phyloP scores from a whole-genome alignment of 2,113 vertebrate genomes.

The Thalassoma bifasciatum region DNA sequence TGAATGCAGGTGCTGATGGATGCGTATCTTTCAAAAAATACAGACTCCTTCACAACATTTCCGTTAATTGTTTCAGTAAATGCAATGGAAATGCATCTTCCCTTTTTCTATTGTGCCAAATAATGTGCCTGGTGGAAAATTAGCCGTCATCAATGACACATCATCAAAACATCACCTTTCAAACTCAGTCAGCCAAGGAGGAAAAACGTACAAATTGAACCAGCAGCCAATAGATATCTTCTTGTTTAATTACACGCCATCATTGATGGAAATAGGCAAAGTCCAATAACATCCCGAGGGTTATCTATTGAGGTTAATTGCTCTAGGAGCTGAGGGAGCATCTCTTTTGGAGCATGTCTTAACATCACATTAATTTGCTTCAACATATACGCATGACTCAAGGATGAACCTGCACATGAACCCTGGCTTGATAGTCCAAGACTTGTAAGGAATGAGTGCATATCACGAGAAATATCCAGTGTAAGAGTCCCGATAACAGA shows the following conservation, averaged over 20 bases:
- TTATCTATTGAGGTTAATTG: slow-evolving; percentile 64
- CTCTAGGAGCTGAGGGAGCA: slow-evolving; percentile 5
- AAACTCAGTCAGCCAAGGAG: background rate
- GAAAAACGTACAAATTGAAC: background rate
- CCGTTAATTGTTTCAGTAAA: background rate
- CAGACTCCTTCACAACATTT: background rate
- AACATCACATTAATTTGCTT: slow-evolving; percentile 42
- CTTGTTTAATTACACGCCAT: slow-evolving; percentile 14
- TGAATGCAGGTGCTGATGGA: slow-evolving; percentile 22
- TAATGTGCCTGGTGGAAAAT: background rate
- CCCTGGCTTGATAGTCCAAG: background rate
- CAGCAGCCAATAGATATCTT: slow-evolving; percentile 26
- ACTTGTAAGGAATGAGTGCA: slow-evolving; percentile 20
- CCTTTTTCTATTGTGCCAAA: background rate
- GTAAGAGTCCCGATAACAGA: slow-evolving; percentile 11
- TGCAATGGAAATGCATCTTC: background rate
- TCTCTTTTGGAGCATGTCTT: slow-evolving; percentile 20
- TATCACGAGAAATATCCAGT: slow-evolving; percentile 30
- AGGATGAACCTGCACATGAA: slow-evolving; percentile 19
- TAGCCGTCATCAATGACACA: slow-evolving; percentile 8
- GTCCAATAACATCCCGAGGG: slow-evolving; percentile 24
- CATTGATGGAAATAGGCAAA: slow-evolving; percentile 5
- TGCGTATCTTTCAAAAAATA: slow-evolving; percentile 5
- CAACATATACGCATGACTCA: background rate
- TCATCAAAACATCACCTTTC: background rate